A percentile compares a stretch with the other conserved stretches of the same genome.
Conservation (phyloP, 2,113 vertebrate species). For the Varanus salvator region DNA sequence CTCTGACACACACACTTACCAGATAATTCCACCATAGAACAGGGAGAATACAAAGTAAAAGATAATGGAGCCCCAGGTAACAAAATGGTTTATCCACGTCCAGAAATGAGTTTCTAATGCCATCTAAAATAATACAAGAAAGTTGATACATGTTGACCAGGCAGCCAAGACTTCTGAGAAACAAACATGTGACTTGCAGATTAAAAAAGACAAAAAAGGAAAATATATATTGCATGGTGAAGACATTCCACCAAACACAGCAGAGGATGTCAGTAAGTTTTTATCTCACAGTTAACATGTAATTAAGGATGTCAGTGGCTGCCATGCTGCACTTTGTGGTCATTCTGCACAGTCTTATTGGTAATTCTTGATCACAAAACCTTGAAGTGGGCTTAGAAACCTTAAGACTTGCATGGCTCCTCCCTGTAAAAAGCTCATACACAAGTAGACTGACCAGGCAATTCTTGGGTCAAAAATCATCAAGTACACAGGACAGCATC, state of each 20-base stretch:
- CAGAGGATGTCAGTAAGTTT: background rate
- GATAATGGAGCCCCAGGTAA: slow-evolving; percentile 97
- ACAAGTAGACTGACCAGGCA: background rate
- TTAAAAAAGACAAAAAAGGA: background rate
- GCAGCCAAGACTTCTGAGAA: no score
- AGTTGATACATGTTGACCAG: background rate
- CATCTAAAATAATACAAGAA: slow-evolving; percentile 79
- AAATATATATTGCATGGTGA: background rate
- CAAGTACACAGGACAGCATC: background rate
- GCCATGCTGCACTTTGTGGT: background rate
- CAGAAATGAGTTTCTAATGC: slow-evolving; percentile 98
- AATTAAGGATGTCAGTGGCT: background rate
- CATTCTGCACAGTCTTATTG: background rate
- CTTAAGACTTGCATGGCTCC: background rate
- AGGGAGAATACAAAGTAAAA: slow-evolving; percentile 99
- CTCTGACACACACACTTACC: slow-evolving; percentile 79
- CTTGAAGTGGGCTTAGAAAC: background rate
- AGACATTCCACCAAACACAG: background rate
- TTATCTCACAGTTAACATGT: background rate
- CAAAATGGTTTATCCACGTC: slow-evolving; percentile 99
- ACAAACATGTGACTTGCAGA: background rate
- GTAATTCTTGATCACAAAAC: background rate
- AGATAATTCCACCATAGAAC: slow-evolving; percentile 98
- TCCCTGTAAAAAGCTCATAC: no score
- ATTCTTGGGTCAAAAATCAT: background rate